Conservation (phyloP, 2,797 vertebrate species). For the Esox masquinongy region DNA sequence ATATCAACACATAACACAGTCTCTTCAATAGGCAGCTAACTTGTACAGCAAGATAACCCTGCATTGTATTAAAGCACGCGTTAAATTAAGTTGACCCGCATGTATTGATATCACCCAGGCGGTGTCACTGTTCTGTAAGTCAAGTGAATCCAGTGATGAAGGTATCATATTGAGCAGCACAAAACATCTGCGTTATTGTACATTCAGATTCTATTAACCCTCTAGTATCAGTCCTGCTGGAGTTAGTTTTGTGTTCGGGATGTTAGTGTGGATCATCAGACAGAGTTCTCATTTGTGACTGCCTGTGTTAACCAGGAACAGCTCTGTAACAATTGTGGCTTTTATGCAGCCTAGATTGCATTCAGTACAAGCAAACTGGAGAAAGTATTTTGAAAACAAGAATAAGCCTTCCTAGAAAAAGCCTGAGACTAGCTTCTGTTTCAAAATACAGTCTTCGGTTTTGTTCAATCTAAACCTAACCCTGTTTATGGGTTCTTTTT, state of each 20-base stretch:
- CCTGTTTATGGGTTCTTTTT: background rate
- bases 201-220: conserved; percentile 43
- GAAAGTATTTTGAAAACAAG: background rate
- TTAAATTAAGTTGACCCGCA: conserved; percentile 5
- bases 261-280: background rate
- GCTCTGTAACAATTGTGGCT: background rate
- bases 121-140: conserved; percentile 35
- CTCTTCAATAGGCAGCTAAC: conserved; percentile 51
- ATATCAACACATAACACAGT: conserved; percentile 13
- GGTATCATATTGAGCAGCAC: conserved; percentile 26
- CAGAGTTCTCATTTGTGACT: background rate
- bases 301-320: background rate
- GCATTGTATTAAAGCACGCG: conserved; percentile 7
- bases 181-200: conserved; percentile 13
- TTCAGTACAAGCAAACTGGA: background rate
- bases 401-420: background rate
- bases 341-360: background rate
- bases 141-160: conserved; percentile 49
- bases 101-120: conserved; percentile 3
- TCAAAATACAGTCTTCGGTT: background rate
- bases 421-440: background rate
- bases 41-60: conserved; percentile 21
- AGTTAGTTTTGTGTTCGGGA: background rate
- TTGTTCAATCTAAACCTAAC: background rate
- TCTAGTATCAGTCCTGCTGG: conserved; percentile 4